Percentiles rank a stretch among this genome's conserved stretches.
These are phyloP conservation scores for Laticauda laticaudata DNA, from an alignment of 2,113 vertebrate species.

Conservation along the genomic window DNA sequence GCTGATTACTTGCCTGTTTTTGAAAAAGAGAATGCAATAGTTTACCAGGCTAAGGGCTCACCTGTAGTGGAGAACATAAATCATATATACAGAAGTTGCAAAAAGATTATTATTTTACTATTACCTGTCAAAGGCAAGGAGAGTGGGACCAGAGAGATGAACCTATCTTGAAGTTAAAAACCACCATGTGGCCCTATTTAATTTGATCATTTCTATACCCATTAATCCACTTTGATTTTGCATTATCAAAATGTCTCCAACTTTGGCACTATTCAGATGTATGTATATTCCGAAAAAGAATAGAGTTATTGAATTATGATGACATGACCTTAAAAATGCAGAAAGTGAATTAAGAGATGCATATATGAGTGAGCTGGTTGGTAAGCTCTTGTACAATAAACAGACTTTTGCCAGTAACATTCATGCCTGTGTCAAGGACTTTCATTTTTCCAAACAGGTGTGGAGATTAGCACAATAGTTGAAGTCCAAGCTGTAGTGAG, in stretches of 20 bases:
- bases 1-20: neutral
- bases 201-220: neutral
- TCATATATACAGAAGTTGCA: neutral
- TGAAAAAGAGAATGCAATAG: too few species aligned
- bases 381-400: conserved; percentile 58
- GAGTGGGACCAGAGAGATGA: neutral
- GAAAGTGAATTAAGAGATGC: conserved; percentile 42
- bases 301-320: conserved; percentile 59
- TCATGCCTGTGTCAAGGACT: conserved; percentile 65
- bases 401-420: conserved; percentile 62
- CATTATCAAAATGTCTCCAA: conserved; percentile 28
- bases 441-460: conserved; percentile 59
- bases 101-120: too few species aligned
- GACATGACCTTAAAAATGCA: conserved; percentile 57
- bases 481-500: conserved; percentile 45
- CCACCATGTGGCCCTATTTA: neutral
- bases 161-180: neutral
- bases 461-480: conserved; percentile 49
- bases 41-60: neutral
- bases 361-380: conserved; percentile 45
- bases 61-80: neutral
- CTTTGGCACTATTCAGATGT: conserved; percentile 54
- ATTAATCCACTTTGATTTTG: neutral
- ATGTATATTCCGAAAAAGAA: conserved; percentile 60
- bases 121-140: neutral